Evolutionary conservation across 2,113 vertebrate genomes (phyloP).

Genomic region (Pachypanchax playfairii): DNA sequence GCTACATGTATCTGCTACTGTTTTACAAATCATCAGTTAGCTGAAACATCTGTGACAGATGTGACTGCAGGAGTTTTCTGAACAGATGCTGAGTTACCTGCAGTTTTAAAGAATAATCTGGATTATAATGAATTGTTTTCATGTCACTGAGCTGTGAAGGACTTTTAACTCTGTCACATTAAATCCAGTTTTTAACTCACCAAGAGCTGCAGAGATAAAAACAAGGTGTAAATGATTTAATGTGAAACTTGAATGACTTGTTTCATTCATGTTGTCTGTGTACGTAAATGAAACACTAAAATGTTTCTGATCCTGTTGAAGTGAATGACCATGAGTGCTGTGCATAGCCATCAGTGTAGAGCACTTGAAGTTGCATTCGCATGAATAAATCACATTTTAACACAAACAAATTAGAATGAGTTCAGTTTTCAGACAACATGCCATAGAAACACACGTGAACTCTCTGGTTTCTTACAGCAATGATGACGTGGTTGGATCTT

Average conservation of each 20-base stretch:
- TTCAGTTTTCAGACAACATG: slow-evolving; percentile 28
- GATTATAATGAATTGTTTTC: slow-evolving; percentile 24
- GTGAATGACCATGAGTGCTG: slow-evolving; percentile 34
- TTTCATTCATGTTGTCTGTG: too few species aligned
- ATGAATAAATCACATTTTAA: slow-evolving; percentile 15
- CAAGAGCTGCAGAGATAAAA: slow-evolving; percentile 33
- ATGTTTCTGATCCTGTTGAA: neutral
- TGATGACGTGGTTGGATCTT: slow-evolving; percentile 10
- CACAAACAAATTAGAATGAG: slow-evolving; percentile 6
- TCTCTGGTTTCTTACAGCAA: slow-evolving; percentile 23
- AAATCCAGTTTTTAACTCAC: slow-evolving; percentile 20
- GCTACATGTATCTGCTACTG: slow-evolving; percentile 77
- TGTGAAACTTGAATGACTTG: slow-evolving; percentile 6
- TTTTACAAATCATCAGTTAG: slow-evolving; percentile 17
- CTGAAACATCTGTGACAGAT: slow-evolving; percentile 10
- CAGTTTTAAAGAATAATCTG: slow-evolving; percentile 8
- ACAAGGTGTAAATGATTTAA: slow-evolving; percentile 5
- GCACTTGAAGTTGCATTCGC: slow-evolving; percentile 28
- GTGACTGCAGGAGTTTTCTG: slow-evolving; percentile 22
- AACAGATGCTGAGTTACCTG: slow-evolving; percentile 15
- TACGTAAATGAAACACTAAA: too few species aligned
- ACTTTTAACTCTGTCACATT: slow-evolving; percentile 57
- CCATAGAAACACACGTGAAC: slow-evolving; percentile 23
- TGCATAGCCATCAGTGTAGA: slow-evolving; percentile 59
- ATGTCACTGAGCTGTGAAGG: slow-evolving; percentile 41